A percentile compares a stretch with the other conserved stretches of the same genome.
Evolutionary conservation across 2,888 invertebrate genomes (phyloP).

Genomic region (Malthinus seriepunctatus): DNA sequence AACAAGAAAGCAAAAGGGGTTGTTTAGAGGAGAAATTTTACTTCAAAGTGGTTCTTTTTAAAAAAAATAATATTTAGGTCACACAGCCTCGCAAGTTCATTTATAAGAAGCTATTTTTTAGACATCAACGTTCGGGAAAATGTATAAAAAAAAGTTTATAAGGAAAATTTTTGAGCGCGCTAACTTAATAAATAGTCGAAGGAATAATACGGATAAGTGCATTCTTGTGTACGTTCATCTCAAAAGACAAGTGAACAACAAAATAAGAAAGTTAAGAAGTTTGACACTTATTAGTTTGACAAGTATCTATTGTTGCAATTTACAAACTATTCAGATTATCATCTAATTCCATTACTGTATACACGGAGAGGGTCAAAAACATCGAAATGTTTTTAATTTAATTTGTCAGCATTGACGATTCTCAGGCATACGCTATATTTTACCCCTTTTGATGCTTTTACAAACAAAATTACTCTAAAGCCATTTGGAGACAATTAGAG

Average conservation of each 20-base stretch:
- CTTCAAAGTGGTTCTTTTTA: constrained; percentile 8
- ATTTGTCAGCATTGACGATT: no score
- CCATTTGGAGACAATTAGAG: no score
- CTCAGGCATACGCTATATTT: no score
- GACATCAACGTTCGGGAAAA: neutral
- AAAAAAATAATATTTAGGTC: constrained; percentile 19
- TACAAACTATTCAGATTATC: no score
- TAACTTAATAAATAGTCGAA: constrained; percentile 23
- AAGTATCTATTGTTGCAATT: no score
- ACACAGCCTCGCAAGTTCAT: constrained; percentile 5
- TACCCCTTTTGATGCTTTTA: no score
- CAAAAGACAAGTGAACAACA: neutral
- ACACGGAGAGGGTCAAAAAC: no score
- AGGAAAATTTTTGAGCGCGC: constrained; percentile 12
- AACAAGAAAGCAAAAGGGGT: constrained; percentile 42
- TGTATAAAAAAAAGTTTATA: constrained; percentile 8
- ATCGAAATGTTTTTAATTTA: no score
- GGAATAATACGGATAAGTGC: constrained; percentile 28
- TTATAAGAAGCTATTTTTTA: constrained; percentile 10
- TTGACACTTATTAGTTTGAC: neutral
- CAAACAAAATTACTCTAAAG: no score
- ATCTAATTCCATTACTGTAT: no score
- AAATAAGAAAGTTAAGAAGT: constrained; percentile 10
- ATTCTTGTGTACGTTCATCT: constrained; percentile 26
- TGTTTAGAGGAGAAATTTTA: constrained; percentile 7